Evolutionary conservation across 2,797 vertebrate genomes (phyloP).

Genomic region (Lepilemur septentrionalis): DNA sequence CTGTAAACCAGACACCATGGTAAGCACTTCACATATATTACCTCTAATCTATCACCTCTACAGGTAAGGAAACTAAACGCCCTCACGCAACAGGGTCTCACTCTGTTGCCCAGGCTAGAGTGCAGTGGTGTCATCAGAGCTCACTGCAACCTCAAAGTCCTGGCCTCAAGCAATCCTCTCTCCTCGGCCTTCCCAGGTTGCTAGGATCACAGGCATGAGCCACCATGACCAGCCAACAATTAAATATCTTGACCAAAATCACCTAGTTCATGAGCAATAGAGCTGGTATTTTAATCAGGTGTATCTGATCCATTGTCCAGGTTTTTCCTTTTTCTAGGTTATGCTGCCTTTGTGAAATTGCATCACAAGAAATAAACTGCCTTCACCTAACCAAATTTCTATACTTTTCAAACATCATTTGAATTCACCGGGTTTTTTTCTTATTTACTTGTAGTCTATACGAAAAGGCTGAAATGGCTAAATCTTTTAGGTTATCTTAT

Average conservation of each 20-base stretch:
- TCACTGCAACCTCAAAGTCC: no score
- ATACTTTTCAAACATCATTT: not conserved
- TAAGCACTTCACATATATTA: not conserved
- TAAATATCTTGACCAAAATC: not conserved
- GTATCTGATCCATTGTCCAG: not conserved
- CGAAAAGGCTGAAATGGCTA: not conserved
- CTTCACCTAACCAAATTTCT: not conserved
- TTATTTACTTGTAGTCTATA: not conserved
- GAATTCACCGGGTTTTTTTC: not conserved
- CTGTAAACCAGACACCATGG: not conserved
- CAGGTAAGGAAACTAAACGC: not conserved
- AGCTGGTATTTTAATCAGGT: not conserved
- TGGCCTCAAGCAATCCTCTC: no score
- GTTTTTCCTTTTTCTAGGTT: constrained; percentile 31
- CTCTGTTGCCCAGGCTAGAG: no score
- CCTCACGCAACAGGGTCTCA: not conserved
- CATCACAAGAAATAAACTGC: not conserved
- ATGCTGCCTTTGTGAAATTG: not conserved
- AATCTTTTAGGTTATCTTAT: not conserved
- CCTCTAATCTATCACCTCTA: not conserved
- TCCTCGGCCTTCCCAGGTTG: no score
- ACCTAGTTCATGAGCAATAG: not conserved
- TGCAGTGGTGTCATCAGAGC: no score
- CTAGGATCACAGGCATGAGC: no score
- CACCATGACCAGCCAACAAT: no score